Conservation (phyloP, 2,888 invertebrate genomes). For the Cataglyphis albicans region DNA sequence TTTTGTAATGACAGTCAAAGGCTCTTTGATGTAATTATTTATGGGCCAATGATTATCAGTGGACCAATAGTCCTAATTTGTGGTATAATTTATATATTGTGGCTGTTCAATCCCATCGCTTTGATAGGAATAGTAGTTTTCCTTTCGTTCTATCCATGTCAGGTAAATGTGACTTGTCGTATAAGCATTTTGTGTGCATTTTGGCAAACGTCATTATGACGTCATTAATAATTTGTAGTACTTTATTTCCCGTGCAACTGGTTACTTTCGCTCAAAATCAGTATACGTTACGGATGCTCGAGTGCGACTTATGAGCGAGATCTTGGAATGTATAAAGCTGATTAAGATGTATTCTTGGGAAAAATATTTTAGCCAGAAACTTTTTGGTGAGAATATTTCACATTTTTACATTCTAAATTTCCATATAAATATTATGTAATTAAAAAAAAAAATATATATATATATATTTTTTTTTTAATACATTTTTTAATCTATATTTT, state of each 20-base stretch:
- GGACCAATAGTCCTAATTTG: constrained; percentile 87
- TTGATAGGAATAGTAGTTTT: constrained; percentile 87
- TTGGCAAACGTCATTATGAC: neutral
- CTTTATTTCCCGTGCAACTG: constrained; percentile 84
- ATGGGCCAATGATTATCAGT: constrained; percentile 87
- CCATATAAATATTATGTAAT: neutral
- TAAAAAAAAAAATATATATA: neutral
- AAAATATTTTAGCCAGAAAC: constrained; percentile 87
- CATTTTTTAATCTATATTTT: neutral
- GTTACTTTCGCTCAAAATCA: constrained; percentile 79
- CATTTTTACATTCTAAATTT: neutral
- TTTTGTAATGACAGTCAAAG: constrained; percentile 88
- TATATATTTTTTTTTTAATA: no score
- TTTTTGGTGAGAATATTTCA: constrained; percentile 81
- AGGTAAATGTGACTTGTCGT: constrained; percentile 84
- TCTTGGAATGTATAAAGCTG: constrained; percentile 88
- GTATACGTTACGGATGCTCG: constrained; percentile 81
- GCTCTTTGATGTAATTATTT: constrained; percentile 87
- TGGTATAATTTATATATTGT: constrained; percentile 86
- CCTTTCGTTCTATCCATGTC: constrained; percentile 87
- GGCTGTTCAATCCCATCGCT: constrained; percentile 87
- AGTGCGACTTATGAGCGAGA: constrained; percentile 87
- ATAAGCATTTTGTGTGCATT: neutral
- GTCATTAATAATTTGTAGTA: constrained; percentile 82
- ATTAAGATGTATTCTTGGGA: constrained; percentile 91